Evolutionary conservation across 2,797 vertebrate species (phyloP), one percentile per base, ranked within the genome.

Genomic region (Crenichthys baileyi): DNA sequence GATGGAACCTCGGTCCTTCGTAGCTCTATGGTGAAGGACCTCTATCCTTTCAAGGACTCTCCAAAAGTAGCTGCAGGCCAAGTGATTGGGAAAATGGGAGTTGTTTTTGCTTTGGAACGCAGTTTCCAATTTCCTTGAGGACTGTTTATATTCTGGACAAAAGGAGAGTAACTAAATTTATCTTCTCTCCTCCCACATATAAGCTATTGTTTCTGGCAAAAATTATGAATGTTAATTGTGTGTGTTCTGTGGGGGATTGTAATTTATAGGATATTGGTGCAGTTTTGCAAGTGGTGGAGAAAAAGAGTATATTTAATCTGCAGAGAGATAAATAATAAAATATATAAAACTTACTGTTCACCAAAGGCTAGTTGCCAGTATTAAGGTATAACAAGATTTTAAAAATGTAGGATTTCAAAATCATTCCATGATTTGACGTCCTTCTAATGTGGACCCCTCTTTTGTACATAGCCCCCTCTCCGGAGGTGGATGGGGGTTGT

Each of bases 11-110:
- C 56, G 31, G 9, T 72, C 20, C n/a, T 60, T 24, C 36, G 48
- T 46, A 76, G 73, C 67, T 72, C 20, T 56, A 72, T 26, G 61
- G 26, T 80, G 68, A 76, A 80, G 73, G 67, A 39, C 74, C 74
- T 72, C 70, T 63, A 51, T 6, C 16, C 48, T 63, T 36, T 80
- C 50, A 55, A 76, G 73, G 68, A 65, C 73, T 55, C 73, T 75
- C 73, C 51, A 73, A 56, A 75, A 51, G 44, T n/a, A 61, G 29
- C 9, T 29, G 29, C 68, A 39, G 73, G 55, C 67, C 73, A 80
- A 61, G 73, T 26, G 15, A 31, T 50, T 20, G 5, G 73, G 56
- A 41, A 41, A 60, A 11, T 55, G 16, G 26, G 39, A 48, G 26
- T 46, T n/a, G 39, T 36, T 26, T 22, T 71, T 78, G 36, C 46